Base-by-base conservation (phyloP, 2,797 vertebrate genomes). In the Periparus ater region DNA sequence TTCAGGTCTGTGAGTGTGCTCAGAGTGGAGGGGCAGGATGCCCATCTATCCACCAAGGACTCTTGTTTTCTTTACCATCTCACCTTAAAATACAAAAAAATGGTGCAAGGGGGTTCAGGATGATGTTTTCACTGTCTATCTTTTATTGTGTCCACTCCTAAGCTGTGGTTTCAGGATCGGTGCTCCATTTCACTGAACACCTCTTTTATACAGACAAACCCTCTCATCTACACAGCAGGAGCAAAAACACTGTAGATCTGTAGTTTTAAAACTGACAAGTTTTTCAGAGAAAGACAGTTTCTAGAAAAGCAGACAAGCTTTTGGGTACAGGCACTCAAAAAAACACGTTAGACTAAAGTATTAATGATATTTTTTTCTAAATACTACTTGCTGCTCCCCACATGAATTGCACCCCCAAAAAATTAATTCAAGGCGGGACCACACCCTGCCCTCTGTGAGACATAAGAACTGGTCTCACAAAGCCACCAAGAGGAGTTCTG, bases 401-500 rank as follows among this genome's bases (percentile, higher is more conserved):
- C 30, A 18, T 3, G 6, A 87, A 50, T 68, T 66, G 22, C 23
- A 57, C 16, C 10, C 30, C 32, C 6, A 34, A 62, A 68, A 70
- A 32, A 7, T 18, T 38, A 67, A 57, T 86, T 65, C 45, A 83
- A 72, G 47, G 18, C 6, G 48, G 7, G n/a, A 72, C 13, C 26
- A 40, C 42, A 66, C 36, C 53, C 34, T 61, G 13, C 5, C 15
- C 21, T 42, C 47, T 60, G 17, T 20, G 48, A 75, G 45, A 29
- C 30, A 27, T 29, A 48, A 73, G 73, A 95, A 76, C 30, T 26
- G 7, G 11, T 88, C 20, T 68, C 13, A 4, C 8, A 73, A 83
- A 85, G 29, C 78, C 94, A 91, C 79, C 22, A 91, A 91, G 85
- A 96, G 85, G 78, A 95, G 92, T 92, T 91, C 61, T 96, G 48